Evolutionary conservation across 2,797 vertebrate species (phyloP), one percentile per base, ranked within the genome.

Genomic region (Valencia hispanica): DNA sequence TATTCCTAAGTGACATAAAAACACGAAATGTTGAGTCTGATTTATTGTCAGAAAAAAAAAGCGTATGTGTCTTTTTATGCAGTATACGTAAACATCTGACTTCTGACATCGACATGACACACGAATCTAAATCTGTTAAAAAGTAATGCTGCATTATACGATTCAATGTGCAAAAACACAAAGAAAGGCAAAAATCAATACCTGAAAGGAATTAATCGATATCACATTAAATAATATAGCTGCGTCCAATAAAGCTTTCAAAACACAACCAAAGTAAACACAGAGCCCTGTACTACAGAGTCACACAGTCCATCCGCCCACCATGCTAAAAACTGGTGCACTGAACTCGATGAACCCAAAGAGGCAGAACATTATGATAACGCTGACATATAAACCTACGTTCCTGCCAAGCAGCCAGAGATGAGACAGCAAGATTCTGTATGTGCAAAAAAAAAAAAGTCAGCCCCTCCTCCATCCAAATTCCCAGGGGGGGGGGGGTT

Each of bases 381-480:
- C 81, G 83, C 78, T 87, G 84, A 84, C 87, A 88, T 79, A 87
- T 81, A 81, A 89, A 79, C 79, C 77, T 79, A 82, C 80, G 72
- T 57, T 84, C 69, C 75, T 85, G 83, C 86, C 88, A 84, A 72
- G 71, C 68, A 78, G 77, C 80, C 80, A 57, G 61, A 79, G 83
- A 82, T 76, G 43, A 79, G 78, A 77, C 51, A 57, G 68, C 53
- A 43, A 34, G 63, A 70, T 77, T 32, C 36, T 68, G 17, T 68
- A 20, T 4, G 11, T 4, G 53, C 71, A 15, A n/a, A 15, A 39
- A 45, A 27, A 43, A n/a, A 0, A 32, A 22, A 34, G 11, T 65
- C 48, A 71, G 81, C 78, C 87, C 79, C 43, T 81, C 84, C 78
- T 51, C 71, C 70, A 71, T 82, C 70, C 68, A 77, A 72, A 80